phyloP scores from a whole-genome alignment of 2,888 invertebrate species.

The Lithophane ornitopus region DNA sequence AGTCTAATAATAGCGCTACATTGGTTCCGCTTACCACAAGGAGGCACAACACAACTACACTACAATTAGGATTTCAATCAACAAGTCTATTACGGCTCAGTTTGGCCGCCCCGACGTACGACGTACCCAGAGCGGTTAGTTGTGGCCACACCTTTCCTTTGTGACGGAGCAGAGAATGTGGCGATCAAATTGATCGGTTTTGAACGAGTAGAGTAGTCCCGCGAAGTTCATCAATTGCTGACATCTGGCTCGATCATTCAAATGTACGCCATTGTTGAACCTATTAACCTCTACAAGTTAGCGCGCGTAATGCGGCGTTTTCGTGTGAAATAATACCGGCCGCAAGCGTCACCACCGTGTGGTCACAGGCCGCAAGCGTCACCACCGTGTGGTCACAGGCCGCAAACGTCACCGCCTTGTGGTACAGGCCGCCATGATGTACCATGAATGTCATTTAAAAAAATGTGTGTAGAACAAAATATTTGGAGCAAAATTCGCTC shows the following conservation, averaged over 20 bases:
- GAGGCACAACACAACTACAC: neutral
- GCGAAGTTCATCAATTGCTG: neutral
- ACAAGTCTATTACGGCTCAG: slow-evolving; percentile 11
- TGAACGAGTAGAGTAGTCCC: neutral
- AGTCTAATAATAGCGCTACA: neutral
- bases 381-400: too few species aligned
- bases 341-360: too few species aligned
- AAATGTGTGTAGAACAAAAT: slow-evolving; percentile 1
- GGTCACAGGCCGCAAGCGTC: too few species aligned
- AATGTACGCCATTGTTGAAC: slow-evolving; percentile 7
- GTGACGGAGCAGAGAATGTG: neutral
- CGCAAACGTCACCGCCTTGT: too few species aligned
- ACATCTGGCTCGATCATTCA: neutral
- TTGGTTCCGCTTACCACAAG: slow-evolving; percentile 1
- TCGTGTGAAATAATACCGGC: slow-evolving; percentile 3
- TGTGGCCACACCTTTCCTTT: neutral
- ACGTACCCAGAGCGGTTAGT: neutral
- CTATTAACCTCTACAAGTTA: neutral
- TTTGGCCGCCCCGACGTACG: neutral
- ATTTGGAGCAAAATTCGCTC: neutral
- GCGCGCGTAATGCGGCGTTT: neutral
- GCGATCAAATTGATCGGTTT: neutral
- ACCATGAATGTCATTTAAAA: neutral
- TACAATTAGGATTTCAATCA: slow-evolving; percentile 16
- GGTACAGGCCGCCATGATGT: neutral